Evolutionary conservation across 2,888 invertebrate genomes (phyloP).

Genomic region (Drosophila incognita): DNA sequence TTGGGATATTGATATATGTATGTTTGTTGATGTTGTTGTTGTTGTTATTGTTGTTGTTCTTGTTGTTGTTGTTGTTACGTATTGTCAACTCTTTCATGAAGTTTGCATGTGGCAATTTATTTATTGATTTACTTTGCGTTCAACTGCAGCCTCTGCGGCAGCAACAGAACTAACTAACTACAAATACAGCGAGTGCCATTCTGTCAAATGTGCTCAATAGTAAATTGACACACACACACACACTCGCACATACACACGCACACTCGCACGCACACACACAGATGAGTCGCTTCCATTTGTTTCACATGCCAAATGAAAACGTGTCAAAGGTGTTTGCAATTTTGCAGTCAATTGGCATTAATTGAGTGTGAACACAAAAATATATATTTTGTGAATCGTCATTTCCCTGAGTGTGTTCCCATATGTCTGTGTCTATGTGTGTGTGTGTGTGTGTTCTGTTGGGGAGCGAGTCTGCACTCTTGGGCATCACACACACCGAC

Average conservation of each 20-base stretch:
- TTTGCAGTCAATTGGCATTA: conserved; percentile 80
- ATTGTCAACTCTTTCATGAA: conserved; percentile 65
- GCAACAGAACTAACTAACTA: conserved; percentile 43
- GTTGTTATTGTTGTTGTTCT: conserved; percentile 31
- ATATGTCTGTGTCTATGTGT: conserved; percentile 2
- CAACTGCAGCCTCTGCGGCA: conserved; percentile 9
- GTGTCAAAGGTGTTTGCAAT: conserved; percentile 82
- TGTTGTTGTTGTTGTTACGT: conserved; percentile 33
- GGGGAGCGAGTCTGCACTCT: conserved; percentile 1
- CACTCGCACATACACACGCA: background rate
- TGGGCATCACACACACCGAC: background rate
- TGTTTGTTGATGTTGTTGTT: conserved; percentile 21
- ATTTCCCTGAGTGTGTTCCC: conserved; percentile 34
- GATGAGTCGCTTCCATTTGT: conserved; percentile 45
- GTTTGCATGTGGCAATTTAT: conserved; percentile 79
- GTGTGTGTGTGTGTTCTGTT: conserved; percentile 1
- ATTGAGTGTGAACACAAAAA: conserved; percentile 81
- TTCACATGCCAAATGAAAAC: conserved; percentile 66
- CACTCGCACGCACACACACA: conserved; percentile 10
- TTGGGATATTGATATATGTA: conserved; percentile 48
- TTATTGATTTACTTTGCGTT: conserved; percentile 75
- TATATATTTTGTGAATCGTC: conserved; percentile 79
- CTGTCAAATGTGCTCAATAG: conserved; percentile 36
- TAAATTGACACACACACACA: conserved; percentile 42
- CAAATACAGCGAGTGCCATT: conserved; percentile 33